Evolutionary conservation across 92 coral and sea anemone genomes (phyloP).

Genomic region (Zoanthus sansibaricus): DNA sequence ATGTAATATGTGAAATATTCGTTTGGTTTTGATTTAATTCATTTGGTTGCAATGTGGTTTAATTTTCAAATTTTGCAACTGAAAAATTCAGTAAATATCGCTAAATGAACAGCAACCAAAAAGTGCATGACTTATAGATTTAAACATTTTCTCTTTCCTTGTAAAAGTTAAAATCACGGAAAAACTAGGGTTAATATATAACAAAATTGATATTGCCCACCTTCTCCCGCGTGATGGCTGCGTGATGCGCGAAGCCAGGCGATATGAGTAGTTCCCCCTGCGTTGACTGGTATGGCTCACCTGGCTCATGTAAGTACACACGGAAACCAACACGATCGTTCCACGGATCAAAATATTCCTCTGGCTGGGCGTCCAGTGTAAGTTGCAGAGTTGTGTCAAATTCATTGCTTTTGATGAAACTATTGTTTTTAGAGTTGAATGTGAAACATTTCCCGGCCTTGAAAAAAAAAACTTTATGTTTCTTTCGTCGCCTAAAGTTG

Average conservation of each 20-base stretch:
- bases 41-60: no score
- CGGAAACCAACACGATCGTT: constrained; percentile 9
- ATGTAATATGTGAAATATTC: no score
- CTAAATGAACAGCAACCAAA: no score
- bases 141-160: no score
- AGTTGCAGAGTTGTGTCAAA: not conserved
- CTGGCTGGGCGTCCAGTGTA: constrained; percentile 14
- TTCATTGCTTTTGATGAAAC: not conserved
- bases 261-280: not conserved
- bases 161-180: no score
- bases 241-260: constrained; percentile 10
- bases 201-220: not conserved
- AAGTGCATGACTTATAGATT: no score
- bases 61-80: no score
- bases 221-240: constrained; percentile 8
- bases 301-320: not conserved
- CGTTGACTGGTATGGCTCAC: not conserved
- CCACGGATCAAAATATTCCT: constrained; percentile 21
- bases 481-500: no score
- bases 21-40: no score
- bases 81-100: no score
- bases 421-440: not conserved
- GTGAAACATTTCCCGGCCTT: constrained; percentile 23
- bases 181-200: no score
- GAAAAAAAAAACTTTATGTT: not conserved